phyloP scores from a whole-genome alignment of 2,113 vertebrate species.

The Saccopteryx bilineata region DNA sequence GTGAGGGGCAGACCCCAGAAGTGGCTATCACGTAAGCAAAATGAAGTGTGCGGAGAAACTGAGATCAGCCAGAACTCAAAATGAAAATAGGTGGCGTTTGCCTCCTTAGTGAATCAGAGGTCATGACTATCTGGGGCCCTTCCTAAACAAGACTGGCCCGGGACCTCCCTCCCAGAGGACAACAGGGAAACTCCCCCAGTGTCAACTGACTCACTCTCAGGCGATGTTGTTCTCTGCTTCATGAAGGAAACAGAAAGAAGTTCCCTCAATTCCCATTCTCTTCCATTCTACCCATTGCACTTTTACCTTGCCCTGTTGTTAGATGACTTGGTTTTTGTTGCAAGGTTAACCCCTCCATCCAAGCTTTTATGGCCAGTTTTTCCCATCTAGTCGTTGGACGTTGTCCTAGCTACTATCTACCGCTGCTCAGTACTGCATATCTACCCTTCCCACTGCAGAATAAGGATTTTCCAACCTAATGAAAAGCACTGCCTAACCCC shows the following conservation, averaged over 20 bases:
- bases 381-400: background rate
- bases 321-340: too few relatives aligned
- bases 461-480: background rate
- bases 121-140: background rate
- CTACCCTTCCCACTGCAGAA: background rate
- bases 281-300: background rate
- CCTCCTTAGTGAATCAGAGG: background rate
- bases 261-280: background rate
- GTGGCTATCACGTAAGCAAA: background rate
- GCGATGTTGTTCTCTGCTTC: background rate
- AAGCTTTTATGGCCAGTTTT: background rate
- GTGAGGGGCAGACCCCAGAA: background rate
- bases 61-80: background rate
- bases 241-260: background rate
- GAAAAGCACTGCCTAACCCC: background rate
- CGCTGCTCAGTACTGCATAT: background rate
- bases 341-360: background rate
- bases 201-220: background rate
- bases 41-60: background rate
- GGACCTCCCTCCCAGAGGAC: background rate
- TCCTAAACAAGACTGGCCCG: background rate
- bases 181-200: background rate
- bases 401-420: too few relatives aligned
- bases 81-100: background rate
- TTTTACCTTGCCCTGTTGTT: background rate